These are phyloP conservation scores for Philotrypesis tridentata DNA, from an alignment of 1,140 invertebrate genomes.

Conservation along the genomic window DNA sequence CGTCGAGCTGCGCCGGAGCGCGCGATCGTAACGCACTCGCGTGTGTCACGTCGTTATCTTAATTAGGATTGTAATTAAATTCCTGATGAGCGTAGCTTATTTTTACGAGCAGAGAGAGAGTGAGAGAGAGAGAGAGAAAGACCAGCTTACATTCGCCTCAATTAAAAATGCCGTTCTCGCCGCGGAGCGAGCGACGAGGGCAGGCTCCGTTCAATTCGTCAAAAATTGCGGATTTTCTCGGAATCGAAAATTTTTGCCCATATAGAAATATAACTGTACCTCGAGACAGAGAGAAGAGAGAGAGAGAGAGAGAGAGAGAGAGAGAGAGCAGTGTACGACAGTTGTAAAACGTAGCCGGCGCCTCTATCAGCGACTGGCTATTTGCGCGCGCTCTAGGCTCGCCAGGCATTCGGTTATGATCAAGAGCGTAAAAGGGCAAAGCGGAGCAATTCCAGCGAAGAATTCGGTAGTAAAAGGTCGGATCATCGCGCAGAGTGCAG, in stretches of 20 bases:
- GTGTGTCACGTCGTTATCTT: constrained; percentile 38
- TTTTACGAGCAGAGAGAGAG: constrained; percentile 8
- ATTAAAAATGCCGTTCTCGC: background rate
- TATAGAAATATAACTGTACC: background rate
- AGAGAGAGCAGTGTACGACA: background rate
- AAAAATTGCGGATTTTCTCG: background rate
- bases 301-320: too few species aligned
- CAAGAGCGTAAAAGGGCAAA: constrained; percentile 21
- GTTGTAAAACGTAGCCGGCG: background rate
- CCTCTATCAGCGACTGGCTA: constrained; percentile 4
- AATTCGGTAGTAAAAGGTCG: constrained; percentile 40
- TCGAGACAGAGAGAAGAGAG: too few species aligned
- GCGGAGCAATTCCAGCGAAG: constrained; percentile 30
- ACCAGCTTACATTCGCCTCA: constrained; percentile 15
- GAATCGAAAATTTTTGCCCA: background rate
- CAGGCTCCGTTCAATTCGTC: background rate
- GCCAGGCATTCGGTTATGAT: constrained; percentile 19
- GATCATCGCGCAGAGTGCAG: background rate
- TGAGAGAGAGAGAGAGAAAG: too few species aligned
- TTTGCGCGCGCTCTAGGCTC: background rate
- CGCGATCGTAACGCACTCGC: constrained; percentile 34
- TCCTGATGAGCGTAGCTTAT: constrained; percentile 21
- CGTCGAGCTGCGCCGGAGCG: background rate
- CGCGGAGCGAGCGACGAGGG: too few species aligned
- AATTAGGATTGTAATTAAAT: constrained; percentile 49